These are phyloP conservation scores for Tenualosa thibaudeaui DNA, from an alignment of 2,797 vertebrate species.

Conservation along the genomic window DNA sequence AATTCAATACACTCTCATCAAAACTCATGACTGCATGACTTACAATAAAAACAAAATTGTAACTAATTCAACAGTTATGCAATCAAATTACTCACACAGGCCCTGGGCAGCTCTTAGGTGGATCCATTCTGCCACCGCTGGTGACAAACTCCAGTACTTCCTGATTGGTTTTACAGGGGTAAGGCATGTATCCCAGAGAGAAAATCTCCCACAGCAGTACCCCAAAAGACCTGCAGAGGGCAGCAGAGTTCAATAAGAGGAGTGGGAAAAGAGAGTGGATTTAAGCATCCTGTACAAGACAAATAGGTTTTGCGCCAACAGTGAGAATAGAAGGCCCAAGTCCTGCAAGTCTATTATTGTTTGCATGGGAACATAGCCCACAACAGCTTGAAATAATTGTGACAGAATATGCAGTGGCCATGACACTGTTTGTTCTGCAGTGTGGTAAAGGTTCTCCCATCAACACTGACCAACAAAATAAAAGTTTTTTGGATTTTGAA, in stretches of 20 bases:
- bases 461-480: neutral
- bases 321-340: neutral
- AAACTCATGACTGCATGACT: neutral
- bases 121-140: slow-evolving; percentile 89
- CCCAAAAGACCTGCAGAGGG: slow-evolving; percentile 89
- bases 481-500: neutral
- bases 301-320: slow-evolving; percentile 1
- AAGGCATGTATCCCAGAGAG: slow-evolving; percentile 92
- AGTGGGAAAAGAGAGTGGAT: neutral
- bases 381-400: slow-evolving; percentile 24
- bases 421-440: slow-evolving; percentile 5
- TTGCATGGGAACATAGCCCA: neutral
- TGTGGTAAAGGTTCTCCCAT: slow-evolving; percentile 10
- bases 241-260: slow-evolving; percentile 49
- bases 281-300: neutral
- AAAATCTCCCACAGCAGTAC: slow-evolving; percentile 96
- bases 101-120: slow-evolving; percentile 86
- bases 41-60: neutral
- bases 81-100: slow-evolving; percentile 83
- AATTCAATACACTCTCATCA: neutral
- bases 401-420: neutral
- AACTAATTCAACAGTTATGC: neutral
- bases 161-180: slow-evolving; percentile 90
- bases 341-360: neutral
- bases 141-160: slow-evolving; percentile 91